Conservation (phyloP, 2,113 vertebrate genomes). For the Apistogramma diplotaenia region DNA sequence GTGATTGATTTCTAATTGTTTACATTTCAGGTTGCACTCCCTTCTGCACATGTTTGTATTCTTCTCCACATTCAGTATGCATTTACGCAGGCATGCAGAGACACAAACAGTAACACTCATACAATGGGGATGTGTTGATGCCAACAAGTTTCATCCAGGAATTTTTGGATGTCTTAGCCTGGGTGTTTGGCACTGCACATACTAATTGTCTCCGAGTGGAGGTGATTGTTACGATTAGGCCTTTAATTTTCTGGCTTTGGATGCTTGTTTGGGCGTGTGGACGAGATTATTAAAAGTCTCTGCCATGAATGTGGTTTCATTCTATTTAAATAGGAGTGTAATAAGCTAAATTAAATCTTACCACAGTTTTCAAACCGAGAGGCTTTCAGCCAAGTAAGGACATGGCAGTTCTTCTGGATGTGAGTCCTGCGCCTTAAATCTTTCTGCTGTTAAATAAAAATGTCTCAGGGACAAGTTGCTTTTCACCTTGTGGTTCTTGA, state of each 20-base stretch:
- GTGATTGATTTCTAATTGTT: constrained; percentile 68
- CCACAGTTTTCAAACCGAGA: constrained; percentile 22
- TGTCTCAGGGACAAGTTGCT: neutral
- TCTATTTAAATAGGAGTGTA: constrained; percentile 24
- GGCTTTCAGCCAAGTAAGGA: constrained; percentile 28
- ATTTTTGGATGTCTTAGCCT: constrained; percentile 40
- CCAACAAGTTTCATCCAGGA: constrained; percentile 60
- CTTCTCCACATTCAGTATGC: neutral
- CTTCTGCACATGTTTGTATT: constrained; percentile 60
- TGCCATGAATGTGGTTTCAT: constrained; percentile 41
- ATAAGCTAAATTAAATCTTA: constrained; percentile 23
- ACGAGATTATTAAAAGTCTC: constrained; percentile 10
- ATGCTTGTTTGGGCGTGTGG: constrained; percentile 23
- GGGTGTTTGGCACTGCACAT: constrained; percentile 22
- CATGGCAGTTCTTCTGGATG: neutral
- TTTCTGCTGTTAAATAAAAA: constrained; percentile 17
- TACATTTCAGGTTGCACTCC: constrained; percentile 46
- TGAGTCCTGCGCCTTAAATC: constrained; percentile 4
- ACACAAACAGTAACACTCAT: constrained; percentile 39
- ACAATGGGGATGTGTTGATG: constrained; percentile 28
- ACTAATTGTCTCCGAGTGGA: constrained; percentile 42
- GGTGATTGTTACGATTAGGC: constrained; percentile 25
- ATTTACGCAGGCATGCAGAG: constrained; percentile 29
- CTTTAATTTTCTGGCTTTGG: constrained; percentile 10
- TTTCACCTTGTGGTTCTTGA: constrained; percentile 1